Percentiles rank a stretch among this genome's conserved stretches.
These are phyloP conservation scores for Grammomys dolichurus DNA, from an alignment of 2,113 vertebrate genomes.

Conservation along the genomic window DNA sequence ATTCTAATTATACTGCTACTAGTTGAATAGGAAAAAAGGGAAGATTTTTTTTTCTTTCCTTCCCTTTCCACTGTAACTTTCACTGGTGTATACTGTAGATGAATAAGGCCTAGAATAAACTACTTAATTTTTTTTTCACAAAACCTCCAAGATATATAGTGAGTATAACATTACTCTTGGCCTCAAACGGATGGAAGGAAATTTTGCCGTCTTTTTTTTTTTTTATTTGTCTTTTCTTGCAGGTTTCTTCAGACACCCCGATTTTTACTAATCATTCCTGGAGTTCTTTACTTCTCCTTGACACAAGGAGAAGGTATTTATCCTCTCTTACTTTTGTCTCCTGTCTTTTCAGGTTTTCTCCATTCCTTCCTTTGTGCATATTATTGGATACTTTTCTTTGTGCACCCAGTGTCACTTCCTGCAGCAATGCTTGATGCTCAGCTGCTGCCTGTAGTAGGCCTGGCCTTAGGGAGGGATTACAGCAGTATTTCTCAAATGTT, in stretches of 20 bases:
- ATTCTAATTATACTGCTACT: slow-evolving; percentile 29
- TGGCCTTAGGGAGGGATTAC: slow-evolving; percentile 26
- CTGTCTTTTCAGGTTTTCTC: slow-evolving; percentile 70
- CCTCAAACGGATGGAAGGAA: slow-evolving; percentile 61
- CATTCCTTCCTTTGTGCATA: slow-evolving; percentile 46
- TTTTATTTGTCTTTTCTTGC: slow-evolving; percentile 69
- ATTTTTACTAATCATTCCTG: slow-evolving; percentile 62
- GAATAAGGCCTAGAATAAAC: slow-evolving; percentile 27
- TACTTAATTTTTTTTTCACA: slow-evolving; percentile 20
- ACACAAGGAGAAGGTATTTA: slow-evolving; percentile 61
- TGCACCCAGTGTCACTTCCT: not conserved
- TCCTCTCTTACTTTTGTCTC: slow-evolving; percentile 52
- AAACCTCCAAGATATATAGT: slow-evolving; percentile 38
- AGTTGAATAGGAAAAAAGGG: slow-evolving; percentile 14
- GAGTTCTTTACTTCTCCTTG: slow-evolving; percentile 74
- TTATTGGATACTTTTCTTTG: slow-evolving; percentile 32
- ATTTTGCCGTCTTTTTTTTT: slow-evolving; percentile 79
- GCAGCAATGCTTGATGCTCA: slow-evolving; percentile 57
- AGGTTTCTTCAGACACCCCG: slow-evolving; percentile 61
- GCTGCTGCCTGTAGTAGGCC: not conserved
- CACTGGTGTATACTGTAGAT: slow-evolving; percentile 54
- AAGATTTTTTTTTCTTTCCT: slow-evolving; percentile 51
- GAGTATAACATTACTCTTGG: slow-evolving; percentile 62
- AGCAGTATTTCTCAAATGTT: not conserved
- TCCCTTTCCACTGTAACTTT: slow-evolving; percentile 54